Conservation (phyloP, 2,797 vertebrate genomes). For the Hyperoplus immaculatus region DNA sequence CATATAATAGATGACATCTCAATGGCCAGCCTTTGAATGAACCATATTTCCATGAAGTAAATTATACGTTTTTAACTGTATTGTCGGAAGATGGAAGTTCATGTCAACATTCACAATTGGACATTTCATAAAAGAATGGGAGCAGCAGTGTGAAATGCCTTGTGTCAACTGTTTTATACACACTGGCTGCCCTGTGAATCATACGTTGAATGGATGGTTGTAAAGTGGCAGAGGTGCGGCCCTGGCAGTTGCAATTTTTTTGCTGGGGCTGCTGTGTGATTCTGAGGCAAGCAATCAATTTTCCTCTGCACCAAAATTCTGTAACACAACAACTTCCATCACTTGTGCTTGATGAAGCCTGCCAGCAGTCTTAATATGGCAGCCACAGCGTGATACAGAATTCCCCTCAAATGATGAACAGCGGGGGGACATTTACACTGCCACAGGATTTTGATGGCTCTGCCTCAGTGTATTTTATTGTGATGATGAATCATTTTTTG, state of each 20-base stretch:
- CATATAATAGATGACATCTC: background rate
- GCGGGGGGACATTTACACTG: conserved; percentile 37
- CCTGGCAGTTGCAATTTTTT: conserved; percentile 69
- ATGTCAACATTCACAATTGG: conserved; percentile 7
- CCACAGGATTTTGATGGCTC: conserved; percentile 41
- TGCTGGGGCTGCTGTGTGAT: conserved; percentile 55
- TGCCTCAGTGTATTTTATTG: conserved; percentile 31
- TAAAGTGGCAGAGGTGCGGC: conserved; percentile 60
- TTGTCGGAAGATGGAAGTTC: background rate
- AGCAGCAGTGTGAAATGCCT: conserved; percentile 22
- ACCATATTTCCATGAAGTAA: background rate
- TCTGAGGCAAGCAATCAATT: conserved; percentile 69
- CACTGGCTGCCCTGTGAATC: conserved; percentile 43
- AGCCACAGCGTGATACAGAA: conserved; percentile 51
- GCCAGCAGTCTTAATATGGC: conserved; percentile 46
- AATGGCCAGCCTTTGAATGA: background rate
- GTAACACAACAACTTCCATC: conserved; percentile 59
- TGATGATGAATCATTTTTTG: conserved; percentile 51
- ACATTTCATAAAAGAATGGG: conserved; percentile 11
- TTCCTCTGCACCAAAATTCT: conserved; percentile 57
- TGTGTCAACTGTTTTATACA: conserved; percentile 19
- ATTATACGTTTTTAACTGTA: background rate
- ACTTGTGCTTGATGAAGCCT: conserved; percentile 66
- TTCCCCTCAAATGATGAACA: conserved; percentile 59
- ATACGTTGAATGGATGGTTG: conserved; percentile 48